Evolutionary conservation across 2,797 vertebrate species (phyloP).

Genomic region (Martes flavigula): DNA sequence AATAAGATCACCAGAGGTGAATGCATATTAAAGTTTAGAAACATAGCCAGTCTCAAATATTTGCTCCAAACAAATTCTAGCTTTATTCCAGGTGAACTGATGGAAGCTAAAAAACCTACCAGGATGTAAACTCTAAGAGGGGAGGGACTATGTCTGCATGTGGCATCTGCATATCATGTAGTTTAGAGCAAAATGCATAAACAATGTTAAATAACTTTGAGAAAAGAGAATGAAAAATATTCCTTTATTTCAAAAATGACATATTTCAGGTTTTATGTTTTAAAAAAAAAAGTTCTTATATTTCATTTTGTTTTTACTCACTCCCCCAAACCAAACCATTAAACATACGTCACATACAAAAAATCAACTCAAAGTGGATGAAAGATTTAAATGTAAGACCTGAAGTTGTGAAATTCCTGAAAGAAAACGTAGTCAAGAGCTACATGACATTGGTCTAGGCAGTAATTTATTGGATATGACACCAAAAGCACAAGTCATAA

Average conservation of each 20-base stretch:
- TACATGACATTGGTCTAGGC: neutral
- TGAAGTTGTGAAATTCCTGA: neutral
- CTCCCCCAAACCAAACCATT: neutral
- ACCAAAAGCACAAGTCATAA: neutral
- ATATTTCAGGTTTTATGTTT: neutral
- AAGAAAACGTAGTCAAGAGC: neutral
- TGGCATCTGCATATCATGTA: neutral
- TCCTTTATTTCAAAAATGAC: neutral
- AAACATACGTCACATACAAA: neutral
- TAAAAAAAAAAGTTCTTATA: neutral
- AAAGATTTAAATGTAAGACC: neutral
- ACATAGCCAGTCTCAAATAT: neutral
- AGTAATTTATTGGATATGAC: neutral
- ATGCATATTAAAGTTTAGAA: slow-evolving; percentile 22
- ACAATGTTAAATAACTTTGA: neutral
- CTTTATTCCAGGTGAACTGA: neutral
- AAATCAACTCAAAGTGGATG: neutral
- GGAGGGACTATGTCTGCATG: neutral
- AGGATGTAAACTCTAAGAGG: neutral
- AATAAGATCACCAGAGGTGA: neutral
- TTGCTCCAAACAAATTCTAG: slow-evolving; percentile 9
- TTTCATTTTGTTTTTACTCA: slow-evolving; percentile 8
- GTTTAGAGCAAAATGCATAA: neutral
- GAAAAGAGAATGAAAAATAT: slow-evolving; percentile 18
- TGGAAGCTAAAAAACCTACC: neutral